phyloP scores from a whole-genome alignment of 2,888 invertebrate genomes.

The Drosophila ustulata region DNA sequence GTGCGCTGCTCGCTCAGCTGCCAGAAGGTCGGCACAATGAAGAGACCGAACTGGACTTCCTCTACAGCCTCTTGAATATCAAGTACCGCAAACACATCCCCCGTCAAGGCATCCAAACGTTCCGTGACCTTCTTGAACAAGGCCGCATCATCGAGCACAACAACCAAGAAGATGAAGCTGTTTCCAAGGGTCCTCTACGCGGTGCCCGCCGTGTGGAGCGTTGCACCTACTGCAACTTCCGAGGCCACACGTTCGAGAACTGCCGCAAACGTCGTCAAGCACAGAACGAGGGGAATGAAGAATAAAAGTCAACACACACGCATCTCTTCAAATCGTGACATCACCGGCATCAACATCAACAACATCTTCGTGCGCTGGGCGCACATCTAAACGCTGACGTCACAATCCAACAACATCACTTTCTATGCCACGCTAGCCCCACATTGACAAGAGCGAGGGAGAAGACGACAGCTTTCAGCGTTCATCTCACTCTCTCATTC shows the following conservation, averaged over 20 bases:
- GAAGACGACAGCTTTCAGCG: constrained; percentile 16
- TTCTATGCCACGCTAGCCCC: constrained; percentile 45
- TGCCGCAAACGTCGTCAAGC: constrained; percentile 77
- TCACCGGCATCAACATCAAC: constrained; percentile 26
- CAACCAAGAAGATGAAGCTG: constrained; percentile 61
- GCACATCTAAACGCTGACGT: constrained; percentile 26
- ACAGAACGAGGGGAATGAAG: constrained; percentile 19
- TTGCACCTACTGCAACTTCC: constrained; percentile 82
- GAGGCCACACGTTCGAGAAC: constrained; percentile 77
- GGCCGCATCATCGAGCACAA: constrained; percentile 82
- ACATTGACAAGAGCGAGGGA: constrained; percentile 30
- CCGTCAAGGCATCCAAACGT: constrained; percentile 75
- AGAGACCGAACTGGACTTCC: constrained; percentile 80
- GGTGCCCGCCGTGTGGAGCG: constrained; percentile 67
- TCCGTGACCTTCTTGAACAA: constrained; percentile 81
- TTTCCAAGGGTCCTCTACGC: constrained; percentile 49
- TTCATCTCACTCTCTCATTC: constrained; percentile 30
- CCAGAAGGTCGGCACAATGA: constrained; percentile 82
- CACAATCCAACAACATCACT: constrained; percentile 29
- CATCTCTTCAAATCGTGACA: constrained; percentile 35
- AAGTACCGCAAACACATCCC: constrained; percentile 82
- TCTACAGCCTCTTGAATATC: constrained; percentile 80
- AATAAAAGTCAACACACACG: constrained; percentile 31
- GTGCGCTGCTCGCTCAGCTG: constrained; percentile 82
- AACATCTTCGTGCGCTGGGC: constrained; percentile 31